These are phyloP conservation scores for Cotesia typhae DNA, from an alignment of 1,140 invertebrate genomes.

Conservation along the genomic window DNA sequence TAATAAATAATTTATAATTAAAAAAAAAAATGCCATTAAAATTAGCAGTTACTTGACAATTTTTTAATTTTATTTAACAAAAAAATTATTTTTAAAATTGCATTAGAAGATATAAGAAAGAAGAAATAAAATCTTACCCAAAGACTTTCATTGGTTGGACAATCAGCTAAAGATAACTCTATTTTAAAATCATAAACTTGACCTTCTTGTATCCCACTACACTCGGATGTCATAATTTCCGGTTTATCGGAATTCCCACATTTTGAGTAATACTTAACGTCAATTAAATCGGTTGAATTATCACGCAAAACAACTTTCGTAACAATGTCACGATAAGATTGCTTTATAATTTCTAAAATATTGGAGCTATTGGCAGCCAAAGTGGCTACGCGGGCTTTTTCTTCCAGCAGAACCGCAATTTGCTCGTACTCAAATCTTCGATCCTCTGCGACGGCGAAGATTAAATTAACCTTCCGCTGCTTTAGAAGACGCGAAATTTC, in stretches of 20 bases:
- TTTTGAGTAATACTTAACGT: conserved; percentile 45
- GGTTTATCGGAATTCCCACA: conserved; percentile 30
- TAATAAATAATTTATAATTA: not conserved
- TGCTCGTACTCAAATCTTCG: conserved; percentile 44
- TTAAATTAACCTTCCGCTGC: conserved; percentile 46
- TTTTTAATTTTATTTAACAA: too few species aligned
- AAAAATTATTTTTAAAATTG: too few species aligned
- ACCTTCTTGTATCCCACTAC: conserved; percentile 45
- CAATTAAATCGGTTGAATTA: conserved; percentile 42
- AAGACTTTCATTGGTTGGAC: conserved; percentile 45
- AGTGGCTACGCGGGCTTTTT: conserved; percentile 47
- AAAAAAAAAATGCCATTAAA: not conserved
- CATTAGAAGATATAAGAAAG: not conserved
- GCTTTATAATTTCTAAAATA: conserved; percentile 51
- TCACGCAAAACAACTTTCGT: conserved; percentile 47
- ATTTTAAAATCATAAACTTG: conserved; percentile 46
- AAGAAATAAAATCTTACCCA: conserved; percentile 40
- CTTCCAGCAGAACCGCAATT: conserved; percentile 41
- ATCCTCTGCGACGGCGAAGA: conserved; percentile 50
- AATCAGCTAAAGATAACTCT: conserved; percentile 43
- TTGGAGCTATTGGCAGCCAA: conserved; percentile 49
- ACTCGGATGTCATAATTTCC: conserved; percentile 39
- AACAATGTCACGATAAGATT: conserved; percentile 47
- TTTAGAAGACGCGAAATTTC: conserved; percentile 47
- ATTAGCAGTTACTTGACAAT: not conserved